A percentile compares a stretch with the other conserved stretches of the same genome.
Conservation (phyloP, 2,113 vertebrate genomes). For the Stegastes partitus region DNA sequence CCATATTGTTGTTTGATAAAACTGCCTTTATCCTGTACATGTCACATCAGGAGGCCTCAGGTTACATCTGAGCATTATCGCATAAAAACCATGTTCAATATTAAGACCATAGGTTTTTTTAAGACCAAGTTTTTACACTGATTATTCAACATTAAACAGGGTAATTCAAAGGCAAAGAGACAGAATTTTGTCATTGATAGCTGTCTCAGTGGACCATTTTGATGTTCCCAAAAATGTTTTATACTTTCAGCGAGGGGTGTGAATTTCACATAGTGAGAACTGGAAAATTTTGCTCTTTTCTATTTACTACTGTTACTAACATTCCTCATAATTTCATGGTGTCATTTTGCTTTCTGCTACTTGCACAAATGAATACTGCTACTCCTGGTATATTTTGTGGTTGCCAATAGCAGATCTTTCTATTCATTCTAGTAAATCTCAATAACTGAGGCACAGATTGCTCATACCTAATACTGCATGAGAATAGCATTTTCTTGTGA, state of each 20-base stretch:
- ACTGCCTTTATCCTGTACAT: background rate
- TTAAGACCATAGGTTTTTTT: background rate
- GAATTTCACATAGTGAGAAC: too few relatives aligned
- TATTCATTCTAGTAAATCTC: background rate
- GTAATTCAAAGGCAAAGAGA: too few relatives aligned
- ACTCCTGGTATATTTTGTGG: background rate
- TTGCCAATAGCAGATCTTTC: background rate
- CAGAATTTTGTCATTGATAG: background rate
- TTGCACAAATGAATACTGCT: background rate
- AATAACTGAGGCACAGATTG: background rate
- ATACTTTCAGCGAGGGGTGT: background rate
- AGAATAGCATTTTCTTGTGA: background rate
- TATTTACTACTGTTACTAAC: background rate
- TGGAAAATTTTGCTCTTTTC: background rate
- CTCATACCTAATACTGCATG: background rate
- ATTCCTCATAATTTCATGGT: background rate
- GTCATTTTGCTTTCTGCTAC: background rate
- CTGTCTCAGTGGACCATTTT: background rate
- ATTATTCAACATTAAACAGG: background rate
- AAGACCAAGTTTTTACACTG: background rate
- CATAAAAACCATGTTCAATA: background rate
- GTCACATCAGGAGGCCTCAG: conserved; percentile 4
- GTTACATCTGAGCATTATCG: background rate
- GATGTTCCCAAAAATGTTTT: background rate
- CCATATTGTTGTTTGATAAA: background rate